Percentiles rank a stretch among this genome's conserved stretches.
Evolutionary conservation across 2,113 vertebrate species (phyloP).

Genomic region (Ahaetulla prasina): DNA sequence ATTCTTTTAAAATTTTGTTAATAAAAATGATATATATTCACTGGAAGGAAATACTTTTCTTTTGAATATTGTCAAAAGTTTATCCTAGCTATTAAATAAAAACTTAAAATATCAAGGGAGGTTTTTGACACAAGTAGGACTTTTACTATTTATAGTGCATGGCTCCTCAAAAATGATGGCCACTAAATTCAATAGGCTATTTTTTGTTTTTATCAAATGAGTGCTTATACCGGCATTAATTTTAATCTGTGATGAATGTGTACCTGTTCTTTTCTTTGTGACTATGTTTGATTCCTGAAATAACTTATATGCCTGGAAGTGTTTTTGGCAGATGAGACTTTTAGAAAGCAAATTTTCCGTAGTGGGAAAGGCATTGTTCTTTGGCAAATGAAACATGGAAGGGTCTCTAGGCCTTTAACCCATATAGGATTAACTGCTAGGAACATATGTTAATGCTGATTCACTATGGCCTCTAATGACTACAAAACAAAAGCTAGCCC

Average conservation of each 20-base stretch:
- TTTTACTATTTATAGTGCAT: background rate
- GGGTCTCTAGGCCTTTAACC: background rate
- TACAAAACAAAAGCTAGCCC: background rate
- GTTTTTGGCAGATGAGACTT: background rate
- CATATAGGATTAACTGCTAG: background rate
- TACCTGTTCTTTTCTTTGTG: background rate
- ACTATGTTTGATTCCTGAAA: constrained; percentile 29
- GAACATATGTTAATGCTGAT: background rate
- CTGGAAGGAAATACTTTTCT: background rate
- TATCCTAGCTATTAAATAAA: constrained; percentile 43
- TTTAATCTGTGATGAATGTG: constrained; percentile 13
- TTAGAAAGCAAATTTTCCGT: background rate
- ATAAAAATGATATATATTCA: background rate
- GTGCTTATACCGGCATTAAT: background rate
- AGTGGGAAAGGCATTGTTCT: background rate
- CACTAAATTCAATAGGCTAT: background rate
- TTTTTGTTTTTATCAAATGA: background rate
- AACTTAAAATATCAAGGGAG: constrained; percentile 44
- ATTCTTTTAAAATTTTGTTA: background rate
- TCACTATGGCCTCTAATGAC: background rate
- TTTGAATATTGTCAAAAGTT: background rate
- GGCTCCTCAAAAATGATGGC: background rate
- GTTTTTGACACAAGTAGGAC: constrained; percentile 35
- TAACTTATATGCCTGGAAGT: constrained; percentile 38
- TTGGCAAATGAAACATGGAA: background rate